Conservation (phyloP, 2,797 vertebrate species). For the Ibycter americanus region DNA sequence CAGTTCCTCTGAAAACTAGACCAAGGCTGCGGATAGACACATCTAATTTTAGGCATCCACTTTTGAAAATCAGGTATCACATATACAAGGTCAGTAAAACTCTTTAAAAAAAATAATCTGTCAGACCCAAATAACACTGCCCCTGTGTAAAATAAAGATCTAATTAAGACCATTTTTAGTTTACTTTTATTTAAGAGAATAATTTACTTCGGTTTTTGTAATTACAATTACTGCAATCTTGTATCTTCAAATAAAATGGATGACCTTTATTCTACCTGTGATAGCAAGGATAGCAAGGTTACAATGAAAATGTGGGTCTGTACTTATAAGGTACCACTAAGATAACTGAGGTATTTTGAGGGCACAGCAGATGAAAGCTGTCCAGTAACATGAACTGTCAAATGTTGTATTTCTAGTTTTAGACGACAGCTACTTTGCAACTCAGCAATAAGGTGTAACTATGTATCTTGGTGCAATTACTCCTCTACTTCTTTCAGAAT, state of each 20-base stretch:
- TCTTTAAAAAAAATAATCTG: background rate
- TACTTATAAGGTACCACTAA: background rate
- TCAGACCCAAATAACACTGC: background rate
- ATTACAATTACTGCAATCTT: background rate
- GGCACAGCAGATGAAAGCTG: background rate
- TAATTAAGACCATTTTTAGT: background rate
- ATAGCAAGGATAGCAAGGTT: background rate
- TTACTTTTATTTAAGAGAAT: background rate
- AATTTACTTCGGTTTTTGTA: background rate
- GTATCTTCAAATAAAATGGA: background rate
- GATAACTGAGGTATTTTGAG: background rate
- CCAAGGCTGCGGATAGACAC: background rate
- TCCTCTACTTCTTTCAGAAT: background rate
- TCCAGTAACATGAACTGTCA: background rate
- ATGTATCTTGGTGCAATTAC: background rate
- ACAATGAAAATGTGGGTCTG: background rate
- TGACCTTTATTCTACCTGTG: background rate
- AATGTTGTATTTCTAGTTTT: background rate
- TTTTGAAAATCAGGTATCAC: slow-evolving; percentile 4
- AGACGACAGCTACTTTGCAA: background rate
- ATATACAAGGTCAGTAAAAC: background rate
- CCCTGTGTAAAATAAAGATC: fast-evolving
- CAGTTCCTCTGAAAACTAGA: slow-evolving; percentile 32
- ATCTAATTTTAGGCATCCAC: slow-evolving; percentile 39
- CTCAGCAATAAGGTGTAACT: background rate